These are phyloP conservation scores for Chironomus tepperi DNA, from an alignment of 1,140 invertebrate genomes.

Conservation along the genomic window DNA sequence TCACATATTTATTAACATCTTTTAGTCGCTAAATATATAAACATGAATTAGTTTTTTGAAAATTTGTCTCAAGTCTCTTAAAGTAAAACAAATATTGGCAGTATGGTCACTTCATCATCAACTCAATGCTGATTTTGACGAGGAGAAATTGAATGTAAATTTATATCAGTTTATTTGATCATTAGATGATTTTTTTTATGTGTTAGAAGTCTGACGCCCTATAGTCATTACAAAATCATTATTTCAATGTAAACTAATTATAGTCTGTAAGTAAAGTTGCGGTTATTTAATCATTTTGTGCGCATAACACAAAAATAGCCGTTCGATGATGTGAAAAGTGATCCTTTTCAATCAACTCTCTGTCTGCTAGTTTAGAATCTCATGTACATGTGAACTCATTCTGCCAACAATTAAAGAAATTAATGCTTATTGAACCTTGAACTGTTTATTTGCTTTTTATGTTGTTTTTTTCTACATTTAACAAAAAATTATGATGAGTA, in stretches of 20 bases:
- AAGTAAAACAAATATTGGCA: too few species aligned
- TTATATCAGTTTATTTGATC: too few species aligned
- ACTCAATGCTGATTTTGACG: too few species aligned
- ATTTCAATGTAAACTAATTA: not conserved
- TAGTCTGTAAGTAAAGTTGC: not conserved
- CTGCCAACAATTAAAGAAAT: not conserved
- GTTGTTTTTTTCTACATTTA: not conserved
- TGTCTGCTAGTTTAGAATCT: not conserved
- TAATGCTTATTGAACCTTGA: conserved; percentile 1
- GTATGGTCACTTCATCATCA: too few species aligned
- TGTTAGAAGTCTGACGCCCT: not conserved
- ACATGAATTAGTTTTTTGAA: too few species aligned
- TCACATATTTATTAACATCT: too few species aligned
- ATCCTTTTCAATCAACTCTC: not conserved
- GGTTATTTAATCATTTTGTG: not conserved
- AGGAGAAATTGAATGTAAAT: too few species aligned
- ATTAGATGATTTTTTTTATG: not conserved
- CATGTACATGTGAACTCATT: not conserved
- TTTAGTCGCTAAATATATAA: too few species aligned
- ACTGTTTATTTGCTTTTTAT: not conserved
- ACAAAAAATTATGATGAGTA: not conserved
- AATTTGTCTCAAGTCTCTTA: too few species aligned
- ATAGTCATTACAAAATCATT: not conserved
- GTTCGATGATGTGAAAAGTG: not conserved
- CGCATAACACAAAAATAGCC: too few species aligned